Evolutionary conservation across 2,797 vertebrate genomes (phyloP), one percentile per base, ranked within the genome.

Genomic region (Hybognathus amarus): DNA sequence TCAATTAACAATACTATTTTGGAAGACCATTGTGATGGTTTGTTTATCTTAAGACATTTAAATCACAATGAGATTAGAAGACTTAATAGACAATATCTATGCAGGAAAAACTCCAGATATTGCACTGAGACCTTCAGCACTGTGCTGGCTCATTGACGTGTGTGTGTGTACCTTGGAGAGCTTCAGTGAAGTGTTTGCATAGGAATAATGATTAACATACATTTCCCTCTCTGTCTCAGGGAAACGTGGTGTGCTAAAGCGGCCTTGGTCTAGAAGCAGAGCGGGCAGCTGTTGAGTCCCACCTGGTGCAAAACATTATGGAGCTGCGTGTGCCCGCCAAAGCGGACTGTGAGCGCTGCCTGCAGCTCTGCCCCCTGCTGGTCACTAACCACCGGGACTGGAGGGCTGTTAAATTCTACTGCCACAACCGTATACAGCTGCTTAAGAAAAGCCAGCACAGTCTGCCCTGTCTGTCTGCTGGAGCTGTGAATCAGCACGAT

Each of bases 391-490:
- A 90, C 70, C 92, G 95, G 0, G 95, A 96, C 92, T 96, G 95
- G 95, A 90, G 95, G 47, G 95, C 95, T 70, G 94, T 96, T 77
- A 96, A 96, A 86, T 96, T 96, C 89, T 96, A 96, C 90, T 95
- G 95, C 89, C 95, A 96, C 93, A 96, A 96, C 86, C 95, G 95
- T 86, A 96, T 96, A 68, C 95, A 96, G 90, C 91, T 96, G 89
- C 90, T 96, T 80, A 96, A 96, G 90, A 95, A 95, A 82, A 95
- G 93, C 82, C 93, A 94, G 91, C 92, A 92, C 73, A 92, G 94
- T 1, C 93, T 94, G 61, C 91, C 3, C 90, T 94, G 52, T 89
- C 88, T 0, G 92, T 95, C 74, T 95, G 94, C 92, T 95, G 91
- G 94, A 87, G 36, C 30, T 6, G 38, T 3, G 56, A 76, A 36